Conservation (phyloP, 2,797 vertebrate genomes). For the Gymnodraco acuticeps region DNA sequence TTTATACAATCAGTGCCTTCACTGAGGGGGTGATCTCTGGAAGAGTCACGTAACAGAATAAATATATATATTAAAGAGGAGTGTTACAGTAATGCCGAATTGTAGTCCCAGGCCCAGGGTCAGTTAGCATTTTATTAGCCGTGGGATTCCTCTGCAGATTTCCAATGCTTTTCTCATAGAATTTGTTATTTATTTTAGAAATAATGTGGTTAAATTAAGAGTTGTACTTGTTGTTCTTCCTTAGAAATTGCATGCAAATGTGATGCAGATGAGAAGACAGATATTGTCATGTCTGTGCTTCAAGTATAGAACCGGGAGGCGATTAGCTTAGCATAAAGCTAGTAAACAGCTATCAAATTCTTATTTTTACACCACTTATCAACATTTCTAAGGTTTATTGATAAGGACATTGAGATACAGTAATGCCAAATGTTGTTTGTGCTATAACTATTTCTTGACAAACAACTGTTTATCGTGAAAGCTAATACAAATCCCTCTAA, state of each 20-base stretch:
- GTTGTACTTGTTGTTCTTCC: background rate
- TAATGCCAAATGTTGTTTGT: background rate
- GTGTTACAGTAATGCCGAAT: background rate
- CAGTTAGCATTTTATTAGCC: background rate
- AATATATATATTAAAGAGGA: conserved; percentile 6
- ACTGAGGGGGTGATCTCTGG: conserved; percentile 48
- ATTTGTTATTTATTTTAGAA: background rate
- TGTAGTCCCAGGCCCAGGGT: background rate
- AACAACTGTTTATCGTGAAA: background rate
- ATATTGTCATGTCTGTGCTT: background rate
- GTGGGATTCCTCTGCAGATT: background rate
- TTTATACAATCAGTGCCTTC: conserved; percentile 54
- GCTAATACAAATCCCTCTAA: background rate
- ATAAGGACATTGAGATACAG: background rate
- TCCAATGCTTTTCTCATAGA: background rate
- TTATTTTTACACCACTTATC: background rate
- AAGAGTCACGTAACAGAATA: conserved; percentile 26
- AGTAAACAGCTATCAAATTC: background rate
- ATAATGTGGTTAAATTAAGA: background rate
- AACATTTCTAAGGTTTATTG: background rate
- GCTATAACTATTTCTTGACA: background rate
- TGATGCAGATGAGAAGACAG: background rate
- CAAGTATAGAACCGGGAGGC: background rate
- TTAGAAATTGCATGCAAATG: background rate
- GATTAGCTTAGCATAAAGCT: background rate